These are phyloP conservation scores for Corythornis leucogaster DNA, from an alignment of 2,797 vertebrate species.

Conservation along the genomic window DNA sequence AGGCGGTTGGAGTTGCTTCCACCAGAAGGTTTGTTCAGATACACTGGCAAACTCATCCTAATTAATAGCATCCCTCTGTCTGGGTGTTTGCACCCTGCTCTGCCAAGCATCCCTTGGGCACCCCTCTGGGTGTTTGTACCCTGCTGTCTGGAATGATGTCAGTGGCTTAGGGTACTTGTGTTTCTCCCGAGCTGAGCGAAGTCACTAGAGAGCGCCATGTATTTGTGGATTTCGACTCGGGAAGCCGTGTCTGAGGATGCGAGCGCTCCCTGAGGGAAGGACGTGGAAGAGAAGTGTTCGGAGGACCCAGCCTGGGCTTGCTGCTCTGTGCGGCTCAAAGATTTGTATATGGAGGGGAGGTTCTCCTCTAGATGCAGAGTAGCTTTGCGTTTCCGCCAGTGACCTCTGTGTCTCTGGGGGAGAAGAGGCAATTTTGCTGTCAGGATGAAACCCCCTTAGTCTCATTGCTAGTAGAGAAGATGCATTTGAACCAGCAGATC, in stretches of 20 bases:
- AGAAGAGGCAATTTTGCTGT: neutral
- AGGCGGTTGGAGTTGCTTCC: neutral
- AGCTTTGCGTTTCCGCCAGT: neutral
- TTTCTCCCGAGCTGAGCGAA: neutral
- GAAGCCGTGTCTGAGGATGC: neutral
- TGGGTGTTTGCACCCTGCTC: neutral
- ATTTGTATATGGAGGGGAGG: neutral
- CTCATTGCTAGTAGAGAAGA: neutral
- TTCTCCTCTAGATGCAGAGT: neutral
- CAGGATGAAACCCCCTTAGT: neutral
- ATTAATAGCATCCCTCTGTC: neutral
- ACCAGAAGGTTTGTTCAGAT: neutral
- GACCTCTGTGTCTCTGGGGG: neutral
- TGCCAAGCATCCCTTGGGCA: neutral
- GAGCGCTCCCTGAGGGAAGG: neutral
- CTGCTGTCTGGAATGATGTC: neutral
- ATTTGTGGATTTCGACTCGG: conserved; percentile 17
- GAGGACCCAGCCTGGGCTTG: neutral
- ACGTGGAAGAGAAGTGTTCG: neutral
- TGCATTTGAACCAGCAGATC: neutral
- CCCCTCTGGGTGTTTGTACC: neutral
- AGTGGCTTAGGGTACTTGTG: neutral
- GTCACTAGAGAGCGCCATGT: conserved; percentile 60
- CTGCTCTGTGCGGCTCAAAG: neutral
- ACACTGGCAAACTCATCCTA: fast-evolving